Evolutionary conservation across 2,113 vertebrate genomes (phyloP).

Genomic region (Cynoglossus semilaevis): DNA sequence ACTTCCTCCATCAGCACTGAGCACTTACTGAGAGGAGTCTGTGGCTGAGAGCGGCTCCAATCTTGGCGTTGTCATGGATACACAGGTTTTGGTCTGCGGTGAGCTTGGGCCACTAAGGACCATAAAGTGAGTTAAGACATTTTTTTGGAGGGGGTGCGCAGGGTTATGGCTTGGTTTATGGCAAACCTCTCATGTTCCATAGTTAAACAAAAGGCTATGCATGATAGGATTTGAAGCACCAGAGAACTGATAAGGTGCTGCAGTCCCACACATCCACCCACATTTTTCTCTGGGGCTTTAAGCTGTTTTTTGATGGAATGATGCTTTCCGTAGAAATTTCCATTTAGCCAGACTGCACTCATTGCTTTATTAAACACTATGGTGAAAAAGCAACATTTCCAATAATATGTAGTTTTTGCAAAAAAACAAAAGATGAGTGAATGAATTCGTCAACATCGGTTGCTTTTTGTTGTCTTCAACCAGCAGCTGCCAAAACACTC

Average conservation of each 20-base stretch:
- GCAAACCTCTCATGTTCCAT: constrained; percentile 42
- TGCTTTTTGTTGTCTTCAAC: too few species aligned
- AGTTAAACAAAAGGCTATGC: constrained; percentile 40
- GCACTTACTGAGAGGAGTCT: constrained; percentile 64
- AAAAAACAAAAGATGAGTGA: too few species aligned
- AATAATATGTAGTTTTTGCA: too few species aligned
- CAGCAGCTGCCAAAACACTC: too few species aligned
- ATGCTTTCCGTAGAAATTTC: constrained; percentile 50
- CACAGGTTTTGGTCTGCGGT: constrained; percentile 58
- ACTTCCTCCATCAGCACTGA: constrained; percentile 60
- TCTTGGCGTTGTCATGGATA: constrained; percentile 75
- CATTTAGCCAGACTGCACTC: constrained; percentile 42
- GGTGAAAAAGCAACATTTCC: too few species aligned
- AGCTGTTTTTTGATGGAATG: constrained; percentile 51
- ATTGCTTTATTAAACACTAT: constrained; percentile 20
- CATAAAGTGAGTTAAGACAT: constrained; percentile 63
- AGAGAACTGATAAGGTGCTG: constrained; percentile 29
- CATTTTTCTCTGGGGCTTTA: constrained; percentile 43
- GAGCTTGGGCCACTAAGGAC: constrained; percentile 52
- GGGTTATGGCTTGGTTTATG: constrained; percentile 39
- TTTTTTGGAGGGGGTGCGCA: constrained; percentile 26
- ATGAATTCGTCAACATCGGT: too few species aligned
- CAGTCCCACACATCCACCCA: constrained; percentile 55
- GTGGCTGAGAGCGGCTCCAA: constrained; percentile 61
- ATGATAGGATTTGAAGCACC: constrained; percentile 36